Evolutionary conservation across 2,888 invertebrate genomes (phyloP).

Genomic region (Cinara cedri): DNA sequence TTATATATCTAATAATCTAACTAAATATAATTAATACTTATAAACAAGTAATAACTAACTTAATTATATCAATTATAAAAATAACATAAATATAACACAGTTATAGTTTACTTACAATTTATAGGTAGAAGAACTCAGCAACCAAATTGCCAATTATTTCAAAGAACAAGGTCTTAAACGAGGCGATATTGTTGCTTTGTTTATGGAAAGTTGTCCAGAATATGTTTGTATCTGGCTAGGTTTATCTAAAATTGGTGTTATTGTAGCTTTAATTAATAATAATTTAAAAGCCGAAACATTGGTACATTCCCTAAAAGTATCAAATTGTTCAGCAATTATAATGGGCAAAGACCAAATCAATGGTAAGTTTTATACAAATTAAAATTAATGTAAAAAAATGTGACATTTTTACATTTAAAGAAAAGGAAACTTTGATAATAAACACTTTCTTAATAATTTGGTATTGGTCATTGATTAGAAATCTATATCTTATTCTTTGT

Average conservation of each 20-base stretch:
- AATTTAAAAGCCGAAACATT: slow-evolving; percentile 67
- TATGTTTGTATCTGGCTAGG: slow-evolving; percentile 70
- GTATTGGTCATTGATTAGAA: too few species aligned
- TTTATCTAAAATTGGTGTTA: slow-evolving; percentile 66
- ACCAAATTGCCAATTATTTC: slow-evolving; percentile 60
- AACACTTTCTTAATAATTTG: too few species aligned
- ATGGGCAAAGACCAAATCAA: slow-evolving; percentile 63
- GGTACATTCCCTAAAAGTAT: slow-evolving; percentile 66
- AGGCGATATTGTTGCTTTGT: slow-evolving; percentile 69
- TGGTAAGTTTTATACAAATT: slow-evolving; percentile 60
- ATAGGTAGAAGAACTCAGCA: slow-evolving; percentile 64
- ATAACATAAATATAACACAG: too few species aligned
- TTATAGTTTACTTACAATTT: slow-evolving; percentile 48
- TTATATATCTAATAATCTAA: too few species aligned
- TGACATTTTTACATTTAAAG: neutral
- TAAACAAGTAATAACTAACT: neutral
- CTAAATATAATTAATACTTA: neutral
- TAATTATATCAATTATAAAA: neutral
- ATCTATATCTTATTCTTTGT: too few species aligned
- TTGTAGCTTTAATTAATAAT: slow-evolving; percentile 69
- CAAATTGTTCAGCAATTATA: slow-evolving; percentile 66
- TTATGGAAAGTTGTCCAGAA: slow-evolving; percentile 69
- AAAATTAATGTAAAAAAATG: neutral
- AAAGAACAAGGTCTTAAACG: slow-evolving; percentile 61
- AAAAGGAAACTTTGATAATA: too few species aligned